Evolutionary conservation across 2,797 vertebrate genomes (phyloP), one percentile per base, ranked within the genome.

Genomic region (Tolypeutes matacus): DNA sequence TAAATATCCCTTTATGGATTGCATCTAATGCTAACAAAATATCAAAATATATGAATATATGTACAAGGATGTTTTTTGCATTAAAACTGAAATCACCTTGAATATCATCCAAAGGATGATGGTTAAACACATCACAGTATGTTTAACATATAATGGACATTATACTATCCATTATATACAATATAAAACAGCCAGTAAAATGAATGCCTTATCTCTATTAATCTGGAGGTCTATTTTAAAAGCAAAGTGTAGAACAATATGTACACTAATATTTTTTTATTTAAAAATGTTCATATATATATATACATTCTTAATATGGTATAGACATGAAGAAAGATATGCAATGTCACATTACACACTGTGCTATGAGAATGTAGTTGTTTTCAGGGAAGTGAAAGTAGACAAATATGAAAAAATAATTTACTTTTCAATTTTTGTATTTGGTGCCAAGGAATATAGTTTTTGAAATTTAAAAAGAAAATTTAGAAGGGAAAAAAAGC

Each of bases 11-110:
- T 56, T 82, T 76, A 3, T 5, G 11, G 69, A 89, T 53, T 53
- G 70, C 23, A 69, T 10, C 46, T 65, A 7, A 89, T 3, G 58
- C 4, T 84, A 88, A 88, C 60, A 83, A 83, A 60, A 72, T 39
- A 67, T 53, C 31, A 81, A 18, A 80, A 60, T 3, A 85, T 5
- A 88, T 12, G 17, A 65, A 65, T 65, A 39, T n/a, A 65, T 18
- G 8, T 42, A 69, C 17, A 80, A 51, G n/a, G 21, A 84, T 75
- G 12, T 75, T 58, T 62, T 62, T 42, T 76, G 39, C 34, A 34
- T 93, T 51, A 65, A 51, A 93, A 51, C 20, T 64, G 56, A 93
- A 80, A 92, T 94, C 46, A 53, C 21, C 42, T 36, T 89, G 4
- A 91, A 34, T 78, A 42, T 60, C 25, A 83, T 18, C 34, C 46